Evolutionary conservation across 2,888 invertebrate genomes (phyloP), one percentile per base, ranked within the genome.

Genomic region (Cosmopolites sordidus): DNA sequence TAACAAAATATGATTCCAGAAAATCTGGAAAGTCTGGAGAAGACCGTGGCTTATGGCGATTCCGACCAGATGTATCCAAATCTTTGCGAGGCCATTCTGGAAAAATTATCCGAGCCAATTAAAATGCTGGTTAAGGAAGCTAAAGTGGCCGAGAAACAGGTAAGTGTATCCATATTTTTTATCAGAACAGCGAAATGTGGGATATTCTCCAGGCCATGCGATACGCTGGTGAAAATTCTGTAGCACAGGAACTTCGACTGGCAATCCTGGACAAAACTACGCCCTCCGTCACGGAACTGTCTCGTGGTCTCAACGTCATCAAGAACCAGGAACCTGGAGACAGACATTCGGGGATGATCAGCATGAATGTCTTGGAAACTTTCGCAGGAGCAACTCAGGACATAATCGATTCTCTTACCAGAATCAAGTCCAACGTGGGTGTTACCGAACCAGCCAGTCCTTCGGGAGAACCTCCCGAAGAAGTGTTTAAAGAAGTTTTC

Each of bases 201-300:
- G 22, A 22, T 5, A 22, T 22, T 5, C 16, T 27, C 18, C 16
- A 54, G 60, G 67, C 72, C 1, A 60, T 66, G 17, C 65, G 69
- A 54, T 66, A 69, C 41, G 62, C 69, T n/a, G 64, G 65, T 8
- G 63, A 69, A 56, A 73, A 71, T 59, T 67, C 69, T 4, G 39
- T 69, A 16, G 61, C 66, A 6, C 73, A 74, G 59, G 73, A 73
- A 54, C 50, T 74, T 16, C 65, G 73, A 60, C 79, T 83, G 52
- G 80, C 82, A 50, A 76, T 84, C 27, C 76, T 86, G 49, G 83
- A 86, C 64, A 78, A 80, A 47, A 79, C 86, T 0, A 79, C 81
- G 61, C 78, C 80, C 12, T 81, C 84, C 0, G 75, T 84, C n/a
- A 74, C 81, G 48, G 83, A 84, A 66, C 69, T 86, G 4, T 76